phyloP scores from a whole-genome alignment of 2,888 invertebrate species.

The Papilio protenor region DNA sequence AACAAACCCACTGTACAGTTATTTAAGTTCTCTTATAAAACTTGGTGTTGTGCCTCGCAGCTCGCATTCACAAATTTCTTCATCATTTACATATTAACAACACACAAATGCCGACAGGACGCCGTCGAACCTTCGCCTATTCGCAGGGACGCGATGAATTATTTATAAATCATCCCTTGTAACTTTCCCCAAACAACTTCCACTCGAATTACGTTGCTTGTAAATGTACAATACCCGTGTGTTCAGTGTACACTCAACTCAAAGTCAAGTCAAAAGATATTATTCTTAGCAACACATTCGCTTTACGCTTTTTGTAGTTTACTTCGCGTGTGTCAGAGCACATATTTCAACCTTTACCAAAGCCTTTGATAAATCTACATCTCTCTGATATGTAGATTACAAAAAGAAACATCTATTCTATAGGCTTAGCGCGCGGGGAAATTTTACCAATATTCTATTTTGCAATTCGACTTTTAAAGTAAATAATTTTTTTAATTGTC shows the following conservation, averaged over 20 bases:
- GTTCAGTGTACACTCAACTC: background rate
- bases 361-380: constrained; percentile 21
- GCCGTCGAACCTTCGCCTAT: constrained; percentile 19
- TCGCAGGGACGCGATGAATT: constrained; percentile 35
- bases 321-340: background rate
- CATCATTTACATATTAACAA: constrained; percentile 22
- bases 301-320: constrained; percentile 4
- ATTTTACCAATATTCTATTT: background rate
- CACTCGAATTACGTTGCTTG: constrained; percentile 18
- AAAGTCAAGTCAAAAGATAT: constrained; percentile 5
- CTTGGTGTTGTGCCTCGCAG: background rate
- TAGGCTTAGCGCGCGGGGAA: background rate
- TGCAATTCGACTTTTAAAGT: background rate
- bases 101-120: constrained; percentile 9
- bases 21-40: constrained; percentile 10
- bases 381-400: constrained; percentile 8
- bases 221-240: constrained; percentile 15
- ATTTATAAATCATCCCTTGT: constrained; percentile 40
- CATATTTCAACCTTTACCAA: constrained; percentile 11
- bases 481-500: background rate
- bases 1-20: background rate
- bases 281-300: constrained; percentile 16
- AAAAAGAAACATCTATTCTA: constrained; percentile 7
- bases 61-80: constrained; percentile 4
- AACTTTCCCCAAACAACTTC: constrained; percentile 27